These are phyloP conservation scores for Coregonus ussuriensis DNA, from an alignment of 2,797 vertebrate species.

Conservation along the genomic window DNA sequence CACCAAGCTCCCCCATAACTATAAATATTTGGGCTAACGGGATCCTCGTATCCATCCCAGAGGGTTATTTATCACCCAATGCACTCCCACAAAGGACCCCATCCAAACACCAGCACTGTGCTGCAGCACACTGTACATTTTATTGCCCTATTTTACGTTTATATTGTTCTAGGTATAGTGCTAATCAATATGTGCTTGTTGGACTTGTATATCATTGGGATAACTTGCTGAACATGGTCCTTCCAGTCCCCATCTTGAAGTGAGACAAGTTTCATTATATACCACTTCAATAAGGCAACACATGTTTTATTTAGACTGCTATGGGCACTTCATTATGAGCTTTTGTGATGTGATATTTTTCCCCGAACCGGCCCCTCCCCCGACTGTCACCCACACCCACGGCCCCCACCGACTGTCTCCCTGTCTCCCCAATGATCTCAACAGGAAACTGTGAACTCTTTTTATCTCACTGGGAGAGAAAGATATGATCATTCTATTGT, in stretches of 20 bases:
- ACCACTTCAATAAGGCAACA: background rate
- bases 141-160: slow-evolving; percentile 40
- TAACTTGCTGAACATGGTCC: background rate
- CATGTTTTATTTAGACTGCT: background rate
- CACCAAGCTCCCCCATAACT: background rate
- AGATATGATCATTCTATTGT: background rate
- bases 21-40: background rate
- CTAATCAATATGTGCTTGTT: slow-evolving; percentile 59
- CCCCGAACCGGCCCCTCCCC: background rate
- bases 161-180: slow-evolving; percentile 44
- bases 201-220: slow-evolving; percentile 39
- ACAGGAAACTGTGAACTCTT: background rate
- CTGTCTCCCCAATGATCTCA: too few species aligned
- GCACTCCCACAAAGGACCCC: background rate
- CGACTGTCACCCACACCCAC: too few species aligned
- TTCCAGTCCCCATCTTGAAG: background rate
- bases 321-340: background rate
- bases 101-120: background rate
- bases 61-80: background rate
- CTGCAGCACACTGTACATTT: slow-evolving; percentile 11
- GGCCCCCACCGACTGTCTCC: too few species aligned
- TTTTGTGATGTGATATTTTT: background rate
- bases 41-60: background rate
- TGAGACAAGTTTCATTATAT: background rate
- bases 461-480: background rate